Conservation (phyloP, 2,797 vertebrate genomes). For the Morus bassanus region DNA sequence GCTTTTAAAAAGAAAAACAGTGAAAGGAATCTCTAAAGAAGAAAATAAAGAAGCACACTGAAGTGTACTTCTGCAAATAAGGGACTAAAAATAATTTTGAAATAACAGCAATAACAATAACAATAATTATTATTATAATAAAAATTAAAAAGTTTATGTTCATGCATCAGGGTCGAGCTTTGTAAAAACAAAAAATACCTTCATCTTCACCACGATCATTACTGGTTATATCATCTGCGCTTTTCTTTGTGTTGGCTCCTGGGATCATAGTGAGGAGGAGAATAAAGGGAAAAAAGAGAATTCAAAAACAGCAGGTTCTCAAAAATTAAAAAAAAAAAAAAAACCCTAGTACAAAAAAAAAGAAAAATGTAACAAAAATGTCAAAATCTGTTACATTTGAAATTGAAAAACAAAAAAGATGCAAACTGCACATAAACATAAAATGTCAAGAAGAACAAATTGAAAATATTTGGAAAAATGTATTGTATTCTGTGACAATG, state of each 20-base stretch:
- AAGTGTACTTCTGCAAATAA: conserved; percentile 61
- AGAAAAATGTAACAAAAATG: conserved; percentile 70
- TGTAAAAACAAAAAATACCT: conserved; percentile 87
- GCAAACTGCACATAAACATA: conserved; percentile 70
- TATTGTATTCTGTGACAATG: conserved; percentile 50
- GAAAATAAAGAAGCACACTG: conserved; percentile 60
- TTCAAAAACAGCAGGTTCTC: conserved; percentile 80
- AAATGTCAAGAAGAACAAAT: conserved; percentile 70
- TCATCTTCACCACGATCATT: conserved; percentile 88
- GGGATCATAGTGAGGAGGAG: conserved; percentile 80
- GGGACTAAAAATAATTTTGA: conserved; percentile 44
- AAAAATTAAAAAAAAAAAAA: conserved; percentile 63
- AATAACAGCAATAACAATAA: conserved; percentile 59
- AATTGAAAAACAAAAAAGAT: conserved; percentile 67
- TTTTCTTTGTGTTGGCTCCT: conserved; percentile 90
- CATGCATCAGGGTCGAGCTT: conserved; percentile 85
- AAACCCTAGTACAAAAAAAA: conserved; percentile 51
- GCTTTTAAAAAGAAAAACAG: conserved; percentile 70
- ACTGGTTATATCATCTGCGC: conserved; percentile 87
- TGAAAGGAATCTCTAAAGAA: conserved; percentile 69
- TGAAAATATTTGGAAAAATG: conserved; percentile 64
- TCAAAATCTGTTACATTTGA: conserved; percentile 66
- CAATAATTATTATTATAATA: conserved; percentile 27
- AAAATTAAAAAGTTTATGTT: conserved; percentile 69
- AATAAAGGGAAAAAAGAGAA: conserved; percentile 82